phyloP scores from a whole-genome alignment of 1,140 invertebrate genomes.

The Linepithema humile region DNA sequence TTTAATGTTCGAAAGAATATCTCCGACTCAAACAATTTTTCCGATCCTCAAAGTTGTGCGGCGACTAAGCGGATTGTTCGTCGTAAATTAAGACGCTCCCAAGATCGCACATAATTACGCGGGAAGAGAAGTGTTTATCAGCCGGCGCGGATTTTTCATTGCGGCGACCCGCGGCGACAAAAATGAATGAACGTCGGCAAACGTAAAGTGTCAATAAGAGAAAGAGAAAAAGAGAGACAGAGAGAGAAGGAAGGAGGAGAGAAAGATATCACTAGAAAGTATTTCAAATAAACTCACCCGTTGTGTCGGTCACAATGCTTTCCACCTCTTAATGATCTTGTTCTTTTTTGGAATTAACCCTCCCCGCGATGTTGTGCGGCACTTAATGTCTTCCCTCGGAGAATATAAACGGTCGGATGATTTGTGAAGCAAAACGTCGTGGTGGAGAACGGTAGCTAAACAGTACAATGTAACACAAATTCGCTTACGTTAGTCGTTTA shows the following conservation, averaged over 20 bases:
- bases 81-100: conserved; percentile 19
- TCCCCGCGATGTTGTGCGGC: conserved; percentile 6
- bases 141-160: conserved; percentile 47
- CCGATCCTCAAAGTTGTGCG: not conserved
- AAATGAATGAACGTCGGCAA: conserved; percentile 19
- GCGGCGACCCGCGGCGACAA: conserved; percentile 31
- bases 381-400: conserved; percentile 19
- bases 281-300: conserved; percentile 34
- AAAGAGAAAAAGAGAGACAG: too few species aligned
- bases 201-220: conserved; percentile 26
- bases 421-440: conserved; percentile 34
- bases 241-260: too few species aligned
- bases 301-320: not conserved
- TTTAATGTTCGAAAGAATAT: not conserved
- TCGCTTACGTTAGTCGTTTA: conserved; percentile 23
- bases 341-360: conserved; percentile 43
- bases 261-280: conserved; percentile 29
- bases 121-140: conserved; percentile 40
- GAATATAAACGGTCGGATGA: conserved; percentile 36
- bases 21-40: not conserved
- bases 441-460: conserved; percentile 27
- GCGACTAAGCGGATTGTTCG: not conserved
- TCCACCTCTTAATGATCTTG: conserved; percentile 7
- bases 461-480: conserved; percentile 25
- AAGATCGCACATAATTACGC: conserved; percentile 36